Percentiles rank a stretch among this genome's conserved stretches.
phyloP scores from a whole-genome alignment of 2,888 invertebrate genomes.

The Lasioglossum villosulum region DNA sequence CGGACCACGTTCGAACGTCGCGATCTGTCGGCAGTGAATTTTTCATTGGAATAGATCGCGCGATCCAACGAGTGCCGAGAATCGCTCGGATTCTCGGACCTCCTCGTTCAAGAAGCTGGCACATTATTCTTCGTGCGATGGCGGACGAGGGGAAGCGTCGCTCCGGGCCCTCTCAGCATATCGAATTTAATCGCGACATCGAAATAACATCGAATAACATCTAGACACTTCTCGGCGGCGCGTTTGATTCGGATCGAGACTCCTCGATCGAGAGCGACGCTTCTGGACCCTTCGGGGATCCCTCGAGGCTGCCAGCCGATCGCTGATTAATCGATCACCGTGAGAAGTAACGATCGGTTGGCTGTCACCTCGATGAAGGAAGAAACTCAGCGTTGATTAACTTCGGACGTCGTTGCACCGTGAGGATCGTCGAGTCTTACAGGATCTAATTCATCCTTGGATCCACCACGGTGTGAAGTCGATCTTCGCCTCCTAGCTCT shows the following conservation, averaged over 20 bases:
- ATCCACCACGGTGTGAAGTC: background rate
- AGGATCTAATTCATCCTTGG: background rate
- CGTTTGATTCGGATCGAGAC: background rate
- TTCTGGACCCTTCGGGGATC: background rate
- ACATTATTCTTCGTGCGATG: background rate
- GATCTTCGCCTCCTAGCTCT: background rate
- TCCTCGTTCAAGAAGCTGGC: background rate
- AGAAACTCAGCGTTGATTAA: background rate
- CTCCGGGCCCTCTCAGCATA: background rate
- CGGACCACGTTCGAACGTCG: conserved; percentile 15
- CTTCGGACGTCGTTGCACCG: background rate
- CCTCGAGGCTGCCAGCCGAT: background rate
- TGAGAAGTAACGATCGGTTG: background rate
- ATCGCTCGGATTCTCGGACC: background rate
- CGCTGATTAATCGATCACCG: background rate
- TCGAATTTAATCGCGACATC: background rate
- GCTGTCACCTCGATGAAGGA: background rate
- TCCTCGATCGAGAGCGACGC: background rate
- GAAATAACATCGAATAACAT: background rate
- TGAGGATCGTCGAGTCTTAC: background rate
- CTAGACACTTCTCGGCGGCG: background rate
- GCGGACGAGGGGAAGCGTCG: background rate
- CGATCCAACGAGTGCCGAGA: background rate
- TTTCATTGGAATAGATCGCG: conserved; percentile 56
- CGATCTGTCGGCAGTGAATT: conserved; percentile 68